Percentiles rank a stretch among this genome's conserved stretches.
Conservation (phyloP, 2,113 vertebrate genomes). For the Callaeas wilsoni region DNA sequence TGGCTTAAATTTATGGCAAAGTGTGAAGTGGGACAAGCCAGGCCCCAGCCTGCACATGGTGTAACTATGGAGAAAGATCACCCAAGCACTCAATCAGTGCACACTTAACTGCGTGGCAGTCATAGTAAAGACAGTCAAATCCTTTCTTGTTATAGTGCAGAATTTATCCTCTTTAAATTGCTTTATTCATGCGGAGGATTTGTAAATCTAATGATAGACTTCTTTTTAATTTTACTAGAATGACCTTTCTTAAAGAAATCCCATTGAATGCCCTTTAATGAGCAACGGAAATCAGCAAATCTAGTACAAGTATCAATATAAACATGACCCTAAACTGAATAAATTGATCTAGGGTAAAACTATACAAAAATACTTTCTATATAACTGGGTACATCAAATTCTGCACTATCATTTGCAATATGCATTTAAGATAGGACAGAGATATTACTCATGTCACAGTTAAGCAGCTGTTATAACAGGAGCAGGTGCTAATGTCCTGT, state of each 20-base stretch:
- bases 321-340: background rate
- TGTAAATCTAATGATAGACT: background rate
- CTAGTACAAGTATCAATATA: background rate
- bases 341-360: background rate
- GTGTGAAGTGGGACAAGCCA: background rate
- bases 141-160: background rate
- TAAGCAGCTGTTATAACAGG: background rate
- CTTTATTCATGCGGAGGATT: background rate
- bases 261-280: background rate
- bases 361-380: background rate
- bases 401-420: background rate
- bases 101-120: background rate
- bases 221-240: background rate
- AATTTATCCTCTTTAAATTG: background rate
- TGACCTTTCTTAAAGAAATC: background rate
- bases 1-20: background rate
- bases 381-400: background rate
- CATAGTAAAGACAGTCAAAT: background rate
- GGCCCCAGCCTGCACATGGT: background rate
- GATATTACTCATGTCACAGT: background rate
- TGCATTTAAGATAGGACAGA: background rate
- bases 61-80: background rate
- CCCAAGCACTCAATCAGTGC: background rate
- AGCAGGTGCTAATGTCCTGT: accelerated
- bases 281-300: background rate